Percentiles rank a stretch among this genome's conserved stretches.
phyloP scores from a whole-genome alignment of 2,888 invertebrate genomes.

The Apotomis capreana region DNA sequence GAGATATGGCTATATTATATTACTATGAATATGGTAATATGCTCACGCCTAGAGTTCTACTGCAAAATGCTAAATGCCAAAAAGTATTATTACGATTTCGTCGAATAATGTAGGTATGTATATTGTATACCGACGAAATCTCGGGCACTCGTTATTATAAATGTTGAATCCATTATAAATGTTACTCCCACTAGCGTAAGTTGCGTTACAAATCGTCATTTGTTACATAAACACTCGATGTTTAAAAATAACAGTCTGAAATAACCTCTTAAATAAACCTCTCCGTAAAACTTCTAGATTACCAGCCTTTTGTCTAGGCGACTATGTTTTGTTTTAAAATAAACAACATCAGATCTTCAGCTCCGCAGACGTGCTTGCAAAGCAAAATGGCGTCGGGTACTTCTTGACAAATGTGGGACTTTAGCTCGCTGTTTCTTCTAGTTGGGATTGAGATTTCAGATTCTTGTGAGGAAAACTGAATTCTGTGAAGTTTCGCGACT shows the following conservation, averaged over 20 bases:
- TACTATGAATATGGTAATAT: too few species aligned
- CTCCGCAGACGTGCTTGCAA: conserved; percentile 34
- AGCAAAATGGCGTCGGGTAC: conserved; percentile 18
- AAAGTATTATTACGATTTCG: too few species aligned
- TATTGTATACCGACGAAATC: too few species aligned
- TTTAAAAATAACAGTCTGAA: neutral
- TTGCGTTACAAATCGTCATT: neutral
- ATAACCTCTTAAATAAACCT: neutral
- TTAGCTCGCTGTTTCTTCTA: conserved; percentile 14
- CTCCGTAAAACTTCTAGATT: conserved; percentile 8
- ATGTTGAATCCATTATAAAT: too few species aligned
- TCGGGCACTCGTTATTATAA: too few species aligned
- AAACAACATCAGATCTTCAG: conserved; percentile 35
- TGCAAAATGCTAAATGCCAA: too few species aligned
- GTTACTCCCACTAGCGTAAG: neutral
- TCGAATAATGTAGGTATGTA: too few species aligned
- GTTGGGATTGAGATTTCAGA: conserved; percentile 20
- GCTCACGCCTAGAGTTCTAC: too few species aligned
- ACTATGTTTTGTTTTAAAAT: conserved; percentile 38
- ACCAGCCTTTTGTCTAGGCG: conserved; percentile 33
- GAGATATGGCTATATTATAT: too few species aligned
- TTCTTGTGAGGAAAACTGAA: conserved; percentile 19
- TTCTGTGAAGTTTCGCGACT: neutral
- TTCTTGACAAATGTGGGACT: conserved; percentile 35
- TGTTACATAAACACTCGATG: neutral